A percentile compares a stretch with the other conserved stretches of the same genome.
phyloP scores from a whole-genome alignment of 2,113 vertebrate species.

The Cyanoramphus novaezelandiae region DNA sequence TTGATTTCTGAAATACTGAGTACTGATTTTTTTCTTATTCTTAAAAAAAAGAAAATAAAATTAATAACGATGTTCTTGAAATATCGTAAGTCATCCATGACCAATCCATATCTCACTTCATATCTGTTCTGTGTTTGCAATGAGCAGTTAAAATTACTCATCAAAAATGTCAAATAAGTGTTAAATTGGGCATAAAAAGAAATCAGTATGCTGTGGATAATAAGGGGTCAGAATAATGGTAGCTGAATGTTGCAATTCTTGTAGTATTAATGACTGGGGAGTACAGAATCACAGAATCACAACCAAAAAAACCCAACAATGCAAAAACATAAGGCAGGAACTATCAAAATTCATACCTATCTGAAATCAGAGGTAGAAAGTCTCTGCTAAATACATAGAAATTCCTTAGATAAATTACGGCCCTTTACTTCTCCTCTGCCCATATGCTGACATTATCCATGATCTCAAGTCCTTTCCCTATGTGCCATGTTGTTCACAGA shows the following conservation, averaged over 20 bases:
- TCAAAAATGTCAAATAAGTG: background rate
- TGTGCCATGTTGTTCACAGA: background rate
- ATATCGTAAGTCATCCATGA: background rate
- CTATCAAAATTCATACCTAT: background rate
- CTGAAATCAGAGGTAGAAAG: background rate
- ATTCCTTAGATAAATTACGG: background rate
- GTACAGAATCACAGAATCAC: background rate
- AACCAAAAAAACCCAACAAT: background rate
- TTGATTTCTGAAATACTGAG: background rate
- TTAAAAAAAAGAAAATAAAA: background rate
- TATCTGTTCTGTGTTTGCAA: background rate
- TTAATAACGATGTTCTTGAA: background rate
- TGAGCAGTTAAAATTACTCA: background rate
- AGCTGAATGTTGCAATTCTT: background rate
- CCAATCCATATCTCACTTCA: background rate
- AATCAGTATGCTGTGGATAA: background rate
- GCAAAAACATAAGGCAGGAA: background rate
- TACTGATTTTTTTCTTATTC: background rate
- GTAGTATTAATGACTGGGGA: background rate
- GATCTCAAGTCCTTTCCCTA: background rate
- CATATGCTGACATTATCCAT: background rate
- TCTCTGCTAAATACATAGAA: background rate
- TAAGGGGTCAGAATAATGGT: background rate
- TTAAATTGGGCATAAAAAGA: conserved; percentile 16
- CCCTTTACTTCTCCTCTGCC: background rate